These are phyloP conservation scores for Salmo trutta DNA, from an alignment of 2,797 vertebrate species.

Conservation along the genomic window DNA sequence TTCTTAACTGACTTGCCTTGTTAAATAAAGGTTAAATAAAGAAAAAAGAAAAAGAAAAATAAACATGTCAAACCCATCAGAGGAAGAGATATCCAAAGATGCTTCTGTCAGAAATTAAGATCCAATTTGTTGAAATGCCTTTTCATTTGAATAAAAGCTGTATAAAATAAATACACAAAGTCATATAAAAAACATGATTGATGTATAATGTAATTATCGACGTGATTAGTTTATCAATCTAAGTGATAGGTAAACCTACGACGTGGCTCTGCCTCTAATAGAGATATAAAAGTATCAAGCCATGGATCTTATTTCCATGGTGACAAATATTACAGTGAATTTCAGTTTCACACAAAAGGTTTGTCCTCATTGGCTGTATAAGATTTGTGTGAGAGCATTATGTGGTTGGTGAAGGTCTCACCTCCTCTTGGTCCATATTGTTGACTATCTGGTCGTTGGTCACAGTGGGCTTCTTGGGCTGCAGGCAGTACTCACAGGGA, in stretches of 20 bases:
- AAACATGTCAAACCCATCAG: not conserved
- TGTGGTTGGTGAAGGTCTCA: slow-evolving; percentile 20
- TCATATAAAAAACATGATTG: not conserved
- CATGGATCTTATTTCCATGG: not conserved
- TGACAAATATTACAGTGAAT: not conserved
- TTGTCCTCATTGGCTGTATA: not conserved
- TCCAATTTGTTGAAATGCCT: not conserved
- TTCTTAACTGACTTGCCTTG: no score
- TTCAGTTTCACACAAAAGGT: not conserved
- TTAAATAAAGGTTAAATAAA: not conserved
- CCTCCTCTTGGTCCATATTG: slow-evolving; percentile 45
- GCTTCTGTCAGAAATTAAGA: not conserved
- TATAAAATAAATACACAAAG: not conserved
- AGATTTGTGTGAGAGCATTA: slow-evolving; percentile 18
- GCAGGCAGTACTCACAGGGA: slow-evolving; percentile 45
- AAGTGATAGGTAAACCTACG: not conserved
- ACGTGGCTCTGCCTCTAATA: not conserved
- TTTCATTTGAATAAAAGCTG: not conserved
- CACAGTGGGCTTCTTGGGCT: slow-evolving; percentile 38
- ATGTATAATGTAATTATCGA: not conserved
- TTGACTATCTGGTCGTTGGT: slow-evolving; percentile 39
- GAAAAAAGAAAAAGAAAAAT: not conserved
- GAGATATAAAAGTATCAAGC: not conserved
- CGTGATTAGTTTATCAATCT: not conserved
- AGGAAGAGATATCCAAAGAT: not conserved